Evolutionary conservation across 2,888 invertebrate genomes (phyloP), one percentile per base, ranked within the genome.

Genomic region (Trichogramma evanescens): DNA sequence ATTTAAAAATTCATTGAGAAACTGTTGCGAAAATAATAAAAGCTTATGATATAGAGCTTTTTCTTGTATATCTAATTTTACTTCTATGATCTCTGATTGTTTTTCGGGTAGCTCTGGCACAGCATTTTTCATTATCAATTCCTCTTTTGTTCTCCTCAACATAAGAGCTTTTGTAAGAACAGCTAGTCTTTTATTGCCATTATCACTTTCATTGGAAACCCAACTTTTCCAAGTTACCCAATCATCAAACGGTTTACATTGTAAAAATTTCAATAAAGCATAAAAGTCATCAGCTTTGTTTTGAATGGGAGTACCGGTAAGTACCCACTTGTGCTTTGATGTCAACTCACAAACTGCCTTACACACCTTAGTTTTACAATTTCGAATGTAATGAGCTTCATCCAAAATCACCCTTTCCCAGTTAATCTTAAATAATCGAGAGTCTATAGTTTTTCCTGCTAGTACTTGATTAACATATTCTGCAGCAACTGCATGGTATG

Each of bases 401-500:
- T 63, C 63, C 42, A 63, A 9, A 44, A 63, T 56, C 4, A 63
- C 56, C 5, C 63, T 54, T 4, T 59, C 55, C 63, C 63, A 63
- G 8, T 54, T 43, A 26, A 63, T 56, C 63, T 63, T 59, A 7
- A 56, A 62, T 26, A 62, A 4, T 9, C 42, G 53, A 4, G 59
- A 62, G 43, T 53, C 43, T 10, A 50, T 59, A 13, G 51, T 42
- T 42, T 5, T 49, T 5, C 48, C 52, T 0, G 58, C 54, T 13
- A 38, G 42, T 40, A 48, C 57, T 43, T 51, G 39, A 1, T 52
- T 13, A 4, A 56, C 53, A 5, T 46, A 39, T 13, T 62, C 62
- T 46, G 49, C 4, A 61, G 80, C 80, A 63, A 87, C 82, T 54
- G 93, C 84, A 50, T 88, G 85, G 72, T 95, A 97, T 0, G 96